Percentiles rank a stretch among this genome's conserved stretches.
phyloP scores from a whole-genome alignment of 2,888 invertebrate genomes.

The Tanytarsus gracilentus region DNA sequence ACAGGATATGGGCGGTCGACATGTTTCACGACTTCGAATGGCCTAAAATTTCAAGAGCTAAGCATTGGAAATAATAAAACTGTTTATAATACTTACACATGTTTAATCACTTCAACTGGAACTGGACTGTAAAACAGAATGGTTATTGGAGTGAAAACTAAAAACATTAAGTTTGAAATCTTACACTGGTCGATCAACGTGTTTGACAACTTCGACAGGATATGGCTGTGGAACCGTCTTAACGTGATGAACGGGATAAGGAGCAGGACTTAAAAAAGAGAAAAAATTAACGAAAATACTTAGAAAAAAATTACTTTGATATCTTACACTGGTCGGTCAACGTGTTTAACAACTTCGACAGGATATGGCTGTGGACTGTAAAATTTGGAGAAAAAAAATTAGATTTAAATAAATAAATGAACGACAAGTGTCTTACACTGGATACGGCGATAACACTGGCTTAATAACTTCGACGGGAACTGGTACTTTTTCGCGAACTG shows the following conservation, averaged over 20 bases:
- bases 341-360: not conserved
- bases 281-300: too few species aligned
- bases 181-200: too few species aligned
- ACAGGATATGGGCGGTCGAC: not conserved
- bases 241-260: too few species aligned
- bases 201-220: not conserved
- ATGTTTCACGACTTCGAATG: not conserved
- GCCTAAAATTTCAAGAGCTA: too few species aligned
- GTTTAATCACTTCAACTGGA: not conserved
- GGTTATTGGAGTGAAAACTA: too few species aligned
- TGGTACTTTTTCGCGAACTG: slow-evolving; percentile 9
- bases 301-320: too few species aligned
- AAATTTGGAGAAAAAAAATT: not conserved
- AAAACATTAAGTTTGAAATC: too few species aligned
- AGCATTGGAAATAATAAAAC: not conserved
- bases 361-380: not conserved
- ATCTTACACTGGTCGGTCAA: too few species aligned
- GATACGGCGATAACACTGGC: too few species aligned
- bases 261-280: too few species aligned
- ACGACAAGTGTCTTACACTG: not conserved
- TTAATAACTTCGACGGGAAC: not conserved
- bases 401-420: not conserved
- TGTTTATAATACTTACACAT: not conserved
- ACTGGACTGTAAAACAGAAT: not conserved
- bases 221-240: slow-evolving; percentile 20